Evolutionary conservation across 2,113 vertebrate genomes (phyloP), one percentile per base, ranked within the genome.

Genomic region (Megaleporinus macrocephalus): DNA sequence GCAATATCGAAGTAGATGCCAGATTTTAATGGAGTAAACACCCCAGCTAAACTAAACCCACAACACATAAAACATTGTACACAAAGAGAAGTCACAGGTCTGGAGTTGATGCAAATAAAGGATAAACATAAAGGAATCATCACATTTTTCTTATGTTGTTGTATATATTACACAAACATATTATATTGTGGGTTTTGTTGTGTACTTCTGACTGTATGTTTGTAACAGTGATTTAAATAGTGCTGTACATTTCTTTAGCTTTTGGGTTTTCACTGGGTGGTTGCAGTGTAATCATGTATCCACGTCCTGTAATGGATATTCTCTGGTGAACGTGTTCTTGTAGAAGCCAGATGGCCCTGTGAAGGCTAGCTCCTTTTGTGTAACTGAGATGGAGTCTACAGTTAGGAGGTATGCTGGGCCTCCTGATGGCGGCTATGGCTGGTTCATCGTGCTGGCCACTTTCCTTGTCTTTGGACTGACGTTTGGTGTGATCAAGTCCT

Each of bases 401-500:
- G 24, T 27, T 41, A 85, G 83, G 78, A 76, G 65, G 30, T 49
- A n/a, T 11, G 22, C 18, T 12, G 47, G 70, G 16, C 87, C 82
- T 5, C 88, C 76, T 0, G 89, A 92, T 20, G 85, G 87, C 2
- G 88, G 91, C 51, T 91, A 89, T 6, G 85, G 84, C 44, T 91
- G 90, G 91, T 88, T 93, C 79, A 78, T 93, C 68, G 71, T 91
- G 72, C 72, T 90, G 36, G 84, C 91, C 57, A 81, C 89, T 59
- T 93, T 92, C 83, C 41, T 91, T 36, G 89, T 90, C 57, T 93
- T 91, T 26, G 88, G 91, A 4, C 49, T 93, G 81, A 91, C 88
- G 0, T 93, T 93, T 53, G 90, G 90, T n/a, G 89, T 93, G 30
- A 88, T 93, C 36, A 92, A 91, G 71, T 49, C 87, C 6, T 93